Percentiles rank a stretch among this genome's conserved stretches.
These are phyloP conservation scores for Heliconius erato DNA, from an alignment of 2,888 invertebrate genomes.

Conservation along the genomic window DNA sequence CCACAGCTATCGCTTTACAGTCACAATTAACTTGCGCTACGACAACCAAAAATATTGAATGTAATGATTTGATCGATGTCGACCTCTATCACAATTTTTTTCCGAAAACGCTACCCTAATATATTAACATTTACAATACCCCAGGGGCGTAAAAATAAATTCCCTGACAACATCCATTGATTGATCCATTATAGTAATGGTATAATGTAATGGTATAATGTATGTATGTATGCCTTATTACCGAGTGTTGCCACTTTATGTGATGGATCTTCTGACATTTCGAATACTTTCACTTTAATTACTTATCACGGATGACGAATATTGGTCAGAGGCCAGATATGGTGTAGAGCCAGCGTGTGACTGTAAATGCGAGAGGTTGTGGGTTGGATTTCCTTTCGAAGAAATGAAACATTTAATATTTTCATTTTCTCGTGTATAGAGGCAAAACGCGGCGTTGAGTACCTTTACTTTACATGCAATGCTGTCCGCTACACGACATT, in stretches of 20 bases:
- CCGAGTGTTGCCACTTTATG: slow-evolving; percentile 25
- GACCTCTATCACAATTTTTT: slow-evolving; percentile 1
- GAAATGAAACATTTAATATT: not conserved
- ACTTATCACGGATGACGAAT: slow-evolving; percentile 66
- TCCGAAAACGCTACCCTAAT: slow-evolving; percentile 23
- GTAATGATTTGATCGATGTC: not conserved
- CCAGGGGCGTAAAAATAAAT: slow-evolving; percentile 31
- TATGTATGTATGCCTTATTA: slow-evolving; percentile 26
- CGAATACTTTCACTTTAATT: slow-evolving; percentile 73
- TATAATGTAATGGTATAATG: slow-evolving; percentile 26
- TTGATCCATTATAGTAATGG: slow-evolving; percentile 62
- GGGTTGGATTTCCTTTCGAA: not conserved
- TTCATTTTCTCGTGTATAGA: not conserved
- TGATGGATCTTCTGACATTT: slow-evolving; percentile 51
- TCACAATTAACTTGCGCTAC: too few species aligned
- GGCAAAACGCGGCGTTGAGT: too few species aligned
- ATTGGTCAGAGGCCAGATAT: not conserved
- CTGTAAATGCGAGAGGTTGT: not conserved
- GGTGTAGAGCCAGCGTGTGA: not conserved
- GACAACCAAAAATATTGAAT: not conserved
- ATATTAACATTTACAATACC: slow-evolving; percentile 31
- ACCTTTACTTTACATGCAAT: too few species aligned
- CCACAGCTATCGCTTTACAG: too few species aligned
- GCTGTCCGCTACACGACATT: too few species aligned
- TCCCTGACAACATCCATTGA: slow-evolving; percentile 45